A percentile compares a stretch with the other conserved stretches of the same genome.
Evolutionary conservation across 1,140 invertebrate species (phyloP).

Genomic region (Prorops nasuta): DNA sequence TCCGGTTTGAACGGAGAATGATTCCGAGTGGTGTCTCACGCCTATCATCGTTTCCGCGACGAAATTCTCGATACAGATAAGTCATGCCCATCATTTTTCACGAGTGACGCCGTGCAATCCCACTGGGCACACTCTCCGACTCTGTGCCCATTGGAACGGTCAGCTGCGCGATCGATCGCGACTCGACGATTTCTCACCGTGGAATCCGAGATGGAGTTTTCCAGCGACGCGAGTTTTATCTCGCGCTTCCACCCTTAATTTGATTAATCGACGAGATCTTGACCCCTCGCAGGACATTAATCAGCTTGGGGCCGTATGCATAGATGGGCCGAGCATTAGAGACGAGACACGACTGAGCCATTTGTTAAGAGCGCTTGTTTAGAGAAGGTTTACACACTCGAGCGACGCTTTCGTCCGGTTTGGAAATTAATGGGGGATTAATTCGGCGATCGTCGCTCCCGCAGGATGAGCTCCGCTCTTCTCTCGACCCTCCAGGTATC

Average conservation of each 20-base stretch:
- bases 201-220: conserved; percentile 37
- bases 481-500: too few relatives aligned
- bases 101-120: conserved; percentile 32
- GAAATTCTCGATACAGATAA: conserved; percentile 42
- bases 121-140: conserved; percentile 26
- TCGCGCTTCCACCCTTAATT: conserved; percentile 56
- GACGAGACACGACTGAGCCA: conserved; percentile 30
- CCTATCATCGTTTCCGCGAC: neutral
- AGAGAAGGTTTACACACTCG: conserved; percentile 53
- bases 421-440: conserved; percentile 56
- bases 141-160: too few relatives aligned
- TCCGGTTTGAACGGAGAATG: too few relatives aligned
- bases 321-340: conserved; percentile 53
- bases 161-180: conserved; percentile 12
- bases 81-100: conserved; percentile 45
- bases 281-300: conserved; percentile 50
- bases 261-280: conserved; percentile 56
- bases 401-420: conserved; percentile 42
- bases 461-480: too few relatives aligned
- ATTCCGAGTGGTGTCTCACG: conserved; percentile 7
- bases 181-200: conserved; percentile 24
- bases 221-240: conserved; percentile 51
- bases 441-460: conserved; percentile 44
- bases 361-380: conserved; percentile 56
- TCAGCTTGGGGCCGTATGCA: conserved; percentile 50